A percentile compares a stretch with the other conserved stretches of the same genome.
Evolutionary conservation across 2,113 vertebrate species (phyloP).

Genomic region (Monopterus albus): DNA sequence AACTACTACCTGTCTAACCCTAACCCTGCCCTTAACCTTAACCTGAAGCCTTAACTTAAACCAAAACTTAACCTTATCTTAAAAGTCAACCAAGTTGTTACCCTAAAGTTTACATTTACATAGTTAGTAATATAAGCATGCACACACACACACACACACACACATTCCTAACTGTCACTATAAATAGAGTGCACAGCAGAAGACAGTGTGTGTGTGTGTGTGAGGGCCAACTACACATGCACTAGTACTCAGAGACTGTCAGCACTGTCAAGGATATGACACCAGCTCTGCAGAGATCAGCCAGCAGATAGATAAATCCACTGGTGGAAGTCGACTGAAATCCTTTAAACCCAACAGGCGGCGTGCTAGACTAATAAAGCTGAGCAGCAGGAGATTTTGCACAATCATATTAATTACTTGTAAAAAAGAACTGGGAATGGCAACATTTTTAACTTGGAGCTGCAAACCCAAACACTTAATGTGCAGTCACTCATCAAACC

Average conservation of each 20-base stretch:
- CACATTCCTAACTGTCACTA: conserved; percentile 15
- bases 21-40: no score
- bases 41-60: no score
- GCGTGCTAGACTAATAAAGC: not conserved
- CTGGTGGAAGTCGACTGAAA: conserved; percentile 16
- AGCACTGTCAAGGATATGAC: conserved; percentile 53
- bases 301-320: conserved; percentile 37
- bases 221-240: conserved; percentile 32
- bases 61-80: no score
- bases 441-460: not conserved
- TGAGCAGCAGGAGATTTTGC: not conserved
- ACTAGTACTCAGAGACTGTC: conserved; percentile 32
- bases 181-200: conserved; percentile 16
- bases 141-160: not conserved
- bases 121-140: no score
- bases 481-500: no score
- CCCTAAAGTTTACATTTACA: no score
- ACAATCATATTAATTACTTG: not conserved
- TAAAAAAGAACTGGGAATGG: not conserved
- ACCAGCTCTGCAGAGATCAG: conserved; percentile 52
- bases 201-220: conserved; percentile 4
- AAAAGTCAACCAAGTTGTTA: no score
- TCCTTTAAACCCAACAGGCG: conserved; percentile 22
- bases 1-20: no score
- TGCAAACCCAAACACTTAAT: no score